These are phyloP conservation scores for Diadema setosum DNA, from an alignment of 35 echinoderm and acorn worm genomes.

Conservation along the genomic window DNA sequence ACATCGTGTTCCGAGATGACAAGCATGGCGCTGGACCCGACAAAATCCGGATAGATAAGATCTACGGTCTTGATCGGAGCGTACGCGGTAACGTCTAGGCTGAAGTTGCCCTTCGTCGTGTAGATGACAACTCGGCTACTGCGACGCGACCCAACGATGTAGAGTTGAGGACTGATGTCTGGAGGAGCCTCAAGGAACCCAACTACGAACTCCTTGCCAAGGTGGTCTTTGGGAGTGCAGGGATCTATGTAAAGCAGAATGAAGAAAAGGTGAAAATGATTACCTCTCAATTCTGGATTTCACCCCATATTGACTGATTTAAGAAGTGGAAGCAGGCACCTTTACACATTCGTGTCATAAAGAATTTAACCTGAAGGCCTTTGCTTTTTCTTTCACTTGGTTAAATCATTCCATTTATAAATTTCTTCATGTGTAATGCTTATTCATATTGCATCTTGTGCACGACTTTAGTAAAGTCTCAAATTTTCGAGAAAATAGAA, in stretches of 20 bases:
- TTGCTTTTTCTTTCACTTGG: too few species aligned
- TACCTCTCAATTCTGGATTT: not conserved
- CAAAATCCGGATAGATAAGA: not conserved
- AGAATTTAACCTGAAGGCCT: too few species aligned
- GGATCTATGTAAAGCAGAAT: not conserved
- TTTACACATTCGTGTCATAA: too few species aligned
- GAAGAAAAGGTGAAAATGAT: not conserved
- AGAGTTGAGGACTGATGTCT: slow-evolving; percentile 35
- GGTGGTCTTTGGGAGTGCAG: slow-evolving; percentile 6
- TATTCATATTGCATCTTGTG: too few species aligned
- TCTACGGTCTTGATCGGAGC: slow-evolving; percentile 23
- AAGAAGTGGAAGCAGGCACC: too few species aligned
- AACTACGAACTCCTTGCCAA: slow-evolving; percentile 79
- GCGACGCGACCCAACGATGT: slow-evolving; percentile 59
- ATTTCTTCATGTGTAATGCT: too few species aligned
- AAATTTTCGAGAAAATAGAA: too few species aligned
- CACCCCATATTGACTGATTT: too few species aligned
- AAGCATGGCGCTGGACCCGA: slow-evolving; percentile 21
- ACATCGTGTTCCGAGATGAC: slow-evolving; percentile 67
- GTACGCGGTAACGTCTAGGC: not conserved
- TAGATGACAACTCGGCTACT: slow-evolving; percentile 42
- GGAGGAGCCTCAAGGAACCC: slow-evolving; percentile 62
- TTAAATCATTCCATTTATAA: too few species aligned
- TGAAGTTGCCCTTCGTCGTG: slow-evolving; percentile 12
- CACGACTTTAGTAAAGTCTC: too few species aligned